A percentile compares a stretch with the other conserved stretches of the same genome.
phyloP scores from a whole-genome alignment of 1,140 invertebrate species.

The Leguminivora glycinivorella region DNA sequence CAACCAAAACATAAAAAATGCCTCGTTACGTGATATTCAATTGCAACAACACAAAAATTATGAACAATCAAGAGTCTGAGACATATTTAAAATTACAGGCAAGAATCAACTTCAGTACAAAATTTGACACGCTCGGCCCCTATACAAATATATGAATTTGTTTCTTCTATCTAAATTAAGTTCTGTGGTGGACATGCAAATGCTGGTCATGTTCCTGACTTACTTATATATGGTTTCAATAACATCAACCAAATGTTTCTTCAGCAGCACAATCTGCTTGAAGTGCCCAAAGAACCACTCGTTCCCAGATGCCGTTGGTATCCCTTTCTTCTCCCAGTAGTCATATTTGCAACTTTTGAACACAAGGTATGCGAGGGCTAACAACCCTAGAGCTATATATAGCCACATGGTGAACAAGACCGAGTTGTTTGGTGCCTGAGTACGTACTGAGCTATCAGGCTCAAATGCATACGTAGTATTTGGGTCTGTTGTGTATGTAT shows the following conservation, averaged over 20 bases:
- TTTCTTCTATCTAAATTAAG: too few relatives aligned
- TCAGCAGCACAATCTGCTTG: background rate
- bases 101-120: too few relatives aligned
- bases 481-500: background rate
- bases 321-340: background rate
- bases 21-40: too few relatives aligned
- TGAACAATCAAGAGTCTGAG: too few relatives aligned
- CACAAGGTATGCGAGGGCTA: background rate
- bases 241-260: slow-evolving; percentile 1
- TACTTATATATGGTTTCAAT: background rate
- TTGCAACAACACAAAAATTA: too few relatives aligned
- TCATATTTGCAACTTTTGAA: background rate
- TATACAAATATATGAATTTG: too few relatives aligned
- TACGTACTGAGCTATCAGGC: background rate
- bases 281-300: slow-evolving; percentile 22
- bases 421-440: background rate
- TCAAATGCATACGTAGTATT: background rate
- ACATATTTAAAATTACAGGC: too few relatives aligned
- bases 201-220: too few relatives aligned
- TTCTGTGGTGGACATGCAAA: too few relatives aligned
- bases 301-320: background rate
- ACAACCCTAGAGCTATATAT: background rate
- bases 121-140: too few relatives aligned
- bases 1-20: too few relatives aligned
- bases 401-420: background rate